Evolutionary conservation across 1,140 invertebrate genomes (phyloP), one percentile per base, ranked within the genome.

Genomic region (Asbolus verrucosus): DNA sequence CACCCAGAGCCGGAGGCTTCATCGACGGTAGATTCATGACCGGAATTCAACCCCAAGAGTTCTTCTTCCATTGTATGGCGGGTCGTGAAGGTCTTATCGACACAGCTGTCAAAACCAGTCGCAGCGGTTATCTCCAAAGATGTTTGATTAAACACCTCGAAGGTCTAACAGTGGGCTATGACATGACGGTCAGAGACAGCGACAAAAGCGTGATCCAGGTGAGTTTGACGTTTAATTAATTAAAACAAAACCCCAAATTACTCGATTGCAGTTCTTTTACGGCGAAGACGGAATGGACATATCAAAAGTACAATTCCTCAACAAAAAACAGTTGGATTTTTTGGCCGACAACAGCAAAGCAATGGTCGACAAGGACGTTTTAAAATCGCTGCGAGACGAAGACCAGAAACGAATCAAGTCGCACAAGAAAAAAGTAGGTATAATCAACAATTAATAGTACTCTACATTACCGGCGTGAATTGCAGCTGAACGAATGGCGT

Each of bases 61-160:
- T 98, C 79, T 99, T 98, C 83, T 99, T 98, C 82, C 97, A 99
- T 87, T 99, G 97, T 80, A 99, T 99, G 97, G 98, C 98, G 59
- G 98, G 98, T 70, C 88, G 98, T 83, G 98, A 99, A 88, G 91
- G 92, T 84, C 84, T 94, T 0, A 92, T 94, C 76, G 92, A 94
- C 88, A 94, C 92, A 5, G 92, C 92, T 69, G 92, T 94, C 0
- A 94, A 94, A 83, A 99, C 98, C 4, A 98, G 95, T 84, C 88
- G 97, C 72, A 97, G 95, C 78, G 98, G 98, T 74, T 99, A 99
- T 82, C 85, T 99, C 59, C 98, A 99, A 83, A 87, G 98, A 67
- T 99, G 98, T 85, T 84, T 99, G 0, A 94, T 99, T 11, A 99
- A 99, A 84, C 96, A 99, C 85, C 84, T 99, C 16, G 98, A 99